Evolutionary conservation across 2,888 invertebrate species (phyloP).

Genomic region (Neocrepidodera transversa): DNA sequence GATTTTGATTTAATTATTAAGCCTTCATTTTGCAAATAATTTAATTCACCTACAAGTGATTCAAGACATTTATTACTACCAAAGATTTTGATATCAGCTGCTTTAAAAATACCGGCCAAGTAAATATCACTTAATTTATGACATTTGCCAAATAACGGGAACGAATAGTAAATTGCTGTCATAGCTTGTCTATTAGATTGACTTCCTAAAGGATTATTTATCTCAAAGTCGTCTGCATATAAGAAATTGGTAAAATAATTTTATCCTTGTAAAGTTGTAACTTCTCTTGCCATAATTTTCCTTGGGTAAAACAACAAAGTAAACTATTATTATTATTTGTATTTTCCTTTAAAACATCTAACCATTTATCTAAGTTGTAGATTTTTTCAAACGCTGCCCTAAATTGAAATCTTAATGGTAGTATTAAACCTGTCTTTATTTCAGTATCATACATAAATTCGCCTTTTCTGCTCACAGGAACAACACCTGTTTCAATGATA

Average conservation of each 20-base stretch:
- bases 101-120: slow-evolving; percentile 22
- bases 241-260: background rate
- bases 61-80: slow-evolving; percentile 21
- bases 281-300: background rate
- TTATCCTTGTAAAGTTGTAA: background rate
- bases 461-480: too few relatives aligned
- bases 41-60: slow-evolving; percentile 22
- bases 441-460: background rate
- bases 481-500: too few relatives aligned
- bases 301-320: background rate
- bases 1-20: slow-evolving; percentile 5
- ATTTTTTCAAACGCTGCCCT: background rate
- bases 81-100: slow-evolving; percentile 27
- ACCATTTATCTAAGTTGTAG: too few relatives aligned
- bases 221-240: background rate
- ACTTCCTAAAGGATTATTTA: background rate
- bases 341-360: too few relatives aligned
- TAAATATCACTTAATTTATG: slow-evolving; percentile 23
- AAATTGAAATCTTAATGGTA: background rate
- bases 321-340: too few relatives aligned
- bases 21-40: too few relatives aligned
- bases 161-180: slow-evolving; percentile 14
- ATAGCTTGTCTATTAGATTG: too few relatives aligned
- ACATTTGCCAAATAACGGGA: background rate
- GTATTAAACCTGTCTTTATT: background rate